A percentile compares a stretch with the other conserved stretches of the same genome.
Conservation (phyloP, 2,888 invertebrate genomes). For the Lacanobia oleracea region DNA sequence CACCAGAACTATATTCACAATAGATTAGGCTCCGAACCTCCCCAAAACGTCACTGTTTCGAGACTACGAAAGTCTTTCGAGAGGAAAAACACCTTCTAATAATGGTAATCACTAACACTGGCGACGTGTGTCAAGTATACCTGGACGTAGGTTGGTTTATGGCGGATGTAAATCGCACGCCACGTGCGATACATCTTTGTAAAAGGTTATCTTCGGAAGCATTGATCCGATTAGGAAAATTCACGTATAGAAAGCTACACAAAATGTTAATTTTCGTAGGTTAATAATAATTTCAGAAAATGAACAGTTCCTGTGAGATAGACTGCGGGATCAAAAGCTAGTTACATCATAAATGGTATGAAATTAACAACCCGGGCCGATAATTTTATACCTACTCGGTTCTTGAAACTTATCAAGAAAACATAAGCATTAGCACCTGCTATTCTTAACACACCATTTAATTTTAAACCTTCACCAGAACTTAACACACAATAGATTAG, state of each 20-base stretch:
- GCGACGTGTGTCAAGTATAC: conserved; percentile 42
- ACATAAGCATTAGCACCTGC: not conserved
- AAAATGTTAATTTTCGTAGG: too few relatives aligned
- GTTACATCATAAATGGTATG: too few relatives aligned
- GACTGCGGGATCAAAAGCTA: too few relatives aligned
- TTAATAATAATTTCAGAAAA: too few relatives aligned
- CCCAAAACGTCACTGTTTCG: conserved; percentile 24
- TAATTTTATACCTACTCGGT: too few relatives aligned
- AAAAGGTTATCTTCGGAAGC: too few relatives aligned
- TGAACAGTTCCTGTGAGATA: too few relatives aligned
- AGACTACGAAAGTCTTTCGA: conserved; percentile 35
- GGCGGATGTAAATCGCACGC: conserved; percentile 12
- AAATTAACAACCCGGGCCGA: too few relatives aligned
- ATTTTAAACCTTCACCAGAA: not conserved
- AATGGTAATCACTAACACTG: conserved; percentile 30
- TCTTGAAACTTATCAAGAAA: not conserved
- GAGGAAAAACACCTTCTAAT: conserved; percentile 37
- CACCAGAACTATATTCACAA: not conserved
- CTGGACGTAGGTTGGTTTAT: conserved; percentile 36
- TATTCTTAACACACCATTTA: not conserved
- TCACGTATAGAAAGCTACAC: too few relatives aligned
- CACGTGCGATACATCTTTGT: too few relatives aligned
- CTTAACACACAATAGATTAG: conserved; percentile 6
- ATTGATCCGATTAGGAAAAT: too few relatives aligned
- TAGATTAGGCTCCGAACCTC: not conserved